Evolutionary conservation across 2,797 vertebrate species (phyloP).

Genomic region (Enteromius fasciolatus): DNA sequence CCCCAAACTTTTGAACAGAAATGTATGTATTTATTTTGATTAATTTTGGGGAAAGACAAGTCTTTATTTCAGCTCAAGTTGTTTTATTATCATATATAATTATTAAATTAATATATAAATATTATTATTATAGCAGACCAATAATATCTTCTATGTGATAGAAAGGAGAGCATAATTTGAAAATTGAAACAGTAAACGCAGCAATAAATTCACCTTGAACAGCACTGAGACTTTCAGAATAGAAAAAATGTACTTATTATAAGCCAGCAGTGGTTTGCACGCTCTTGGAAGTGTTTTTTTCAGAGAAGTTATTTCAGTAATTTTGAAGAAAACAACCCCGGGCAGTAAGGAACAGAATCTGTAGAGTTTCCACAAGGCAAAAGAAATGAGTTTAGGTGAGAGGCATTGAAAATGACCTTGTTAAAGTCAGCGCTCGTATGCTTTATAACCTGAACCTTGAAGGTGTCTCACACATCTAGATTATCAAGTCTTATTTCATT

Average conservation of each 20-base stretch:
- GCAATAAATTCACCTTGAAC: background rate
- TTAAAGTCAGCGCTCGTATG: conserved; percentile 13
- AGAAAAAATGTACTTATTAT: background rate
- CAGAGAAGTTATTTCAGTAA: background rate
- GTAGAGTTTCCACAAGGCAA: background rate
- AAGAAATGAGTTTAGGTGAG: background rate
- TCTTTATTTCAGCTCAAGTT: background rate
- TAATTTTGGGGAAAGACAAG: background rate
- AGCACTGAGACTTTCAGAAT: background rate
- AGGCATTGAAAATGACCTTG: conserved; percentile 36
- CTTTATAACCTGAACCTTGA: conserved; percentile 13
- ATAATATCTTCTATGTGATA: background rate
- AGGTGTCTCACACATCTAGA: conserved; percentile 2
- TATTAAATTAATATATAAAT: too few relatives aligned
- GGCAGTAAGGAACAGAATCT: background rate
- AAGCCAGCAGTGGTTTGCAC: background rate
- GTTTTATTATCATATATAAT: background rate
- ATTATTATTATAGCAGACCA: background rate
- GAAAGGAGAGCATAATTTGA: background rate
- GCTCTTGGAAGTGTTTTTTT: background rate
- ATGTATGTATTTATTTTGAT: background rate
- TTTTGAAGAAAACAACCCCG: conserved; percentile 9
- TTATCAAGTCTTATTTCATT: conserved; percentile 45
- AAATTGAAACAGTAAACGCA: background rate
- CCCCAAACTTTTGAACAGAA: background rate